A percentile compares a stretch with the other conserved stretches of the same genome.
Conservation (phyloP, 2,113 vertebrate species). For the Protomyctophum bolini region DNA sequence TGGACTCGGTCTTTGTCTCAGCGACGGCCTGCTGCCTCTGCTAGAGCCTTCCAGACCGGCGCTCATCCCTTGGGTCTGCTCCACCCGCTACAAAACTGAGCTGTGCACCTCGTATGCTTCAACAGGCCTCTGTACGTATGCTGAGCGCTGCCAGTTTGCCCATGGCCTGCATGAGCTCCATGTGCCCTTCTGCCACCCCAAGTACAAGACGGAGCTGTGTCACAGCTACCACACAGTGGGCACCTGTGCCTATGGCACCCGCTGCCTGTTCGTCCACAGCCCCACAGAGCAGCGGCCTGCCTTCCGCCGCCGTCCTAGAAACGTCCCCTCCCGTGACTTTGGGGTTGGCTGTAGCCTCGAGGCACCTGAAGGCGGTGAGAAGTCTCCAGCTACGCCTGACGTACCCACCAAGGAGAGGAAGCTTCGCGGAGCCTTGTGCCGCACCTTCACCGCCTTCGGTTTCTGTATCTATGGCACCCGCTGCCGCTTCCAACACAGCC, state of each 20-base stretch:
- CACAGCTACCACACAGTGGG: constrained; percentile 75
- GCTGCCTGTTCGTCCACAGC: constrained; percentile 80
- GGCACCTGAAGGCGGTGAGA: background rate
- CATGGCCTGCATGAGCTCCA: constrained; percentile 83
- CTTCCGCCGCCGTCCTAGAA: constrained; percentile 46
- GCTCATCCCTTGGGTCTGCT: constrained; percentile 68
- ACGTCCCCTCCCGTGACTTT: constrained; percentile 74
- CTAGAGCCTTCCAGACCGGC: constrained; percentile 48
- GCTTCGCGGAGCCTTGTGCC: constrained; percentile 70
- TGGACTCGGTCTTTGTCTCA: constrained; percentile 49
- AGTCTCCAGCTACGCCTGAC: constrained; percentile 2
- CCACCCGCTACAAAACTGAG: constrained; percentile 82
- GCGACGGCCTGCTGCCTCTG: constrained; percentile 72
- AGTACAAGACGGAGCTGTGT: constrained; percentile 83
- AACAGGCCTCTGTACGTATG: constrained; percentile 75
- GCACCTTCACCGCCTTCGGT: constrained; percentile 77
- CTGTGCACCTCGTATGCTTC: constrained; percentile 79
- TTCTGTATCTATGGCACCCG: constrained; percentile 80
- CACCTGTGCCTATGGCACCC: constrained; percentile 79
- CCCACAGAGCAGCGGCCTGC: constrained; percentile 71
- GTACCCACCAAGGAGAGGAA: constrained; percentile 57
- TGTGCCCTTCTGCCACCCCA: constrained; percentile 78
- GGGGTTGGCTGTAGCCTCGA: constrained; percentile 3
- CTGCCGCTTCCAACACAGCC: constrained; percentile 79
- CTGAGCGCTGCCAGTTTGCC: constrained; percentile 80